Conservation (phyloP, 2,888 invertebrate species). For the Autographa pulchrina region DNA sequence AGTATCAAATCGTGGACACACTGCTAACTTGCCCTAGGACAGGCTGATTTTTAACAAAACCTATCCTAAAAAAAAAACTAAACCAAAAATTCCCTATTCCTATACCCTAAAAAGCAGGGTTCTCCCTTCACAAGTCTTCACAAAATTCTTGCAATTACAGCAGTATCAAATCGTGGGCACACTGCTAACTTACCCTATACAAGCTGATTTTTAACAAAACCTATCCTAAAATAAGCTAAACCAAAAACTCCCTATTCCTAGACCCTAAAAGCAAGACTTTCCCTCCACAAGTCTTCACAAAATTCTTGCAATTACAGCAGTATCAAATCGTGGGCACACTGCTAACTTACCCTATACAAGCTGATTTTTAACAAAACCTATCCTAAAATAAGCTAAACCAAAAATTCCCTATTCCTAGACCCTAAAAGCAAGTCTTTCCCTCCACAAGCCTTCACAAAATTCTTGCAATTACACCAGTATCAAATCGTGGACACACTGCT, state of each 20-base stretch:
- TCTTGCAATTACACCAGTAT: constrained; percentile 55
- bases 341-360: constrained; percentile 79
- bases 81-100: neutral
- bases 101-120: neutral
- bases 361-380: too few species aligned
- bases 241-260: neutral
- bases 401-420: neutral
- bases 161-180: constrained; percentile 54
- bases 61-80: neutral
- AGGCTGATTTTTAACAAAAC: too few species aligned
- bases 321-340: constrained; percentile 57
- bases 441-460: constrained; percentile 35
- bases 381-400: neutral
- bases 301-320: constrained; percentile 56
- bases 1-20: constrained; percentile 55
- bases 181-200: constrained; percentile 77
- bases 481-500: constrained; percentile 62
- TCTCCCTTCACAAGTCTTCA: constrained; percentile 6
- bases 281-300: constrained; percentile 21
- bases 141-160: constrained; percentile 57
- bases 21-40: constrained; percentile 78
- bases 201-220: too few species aligned
- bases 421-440: neutral
- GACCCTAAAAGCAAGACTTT: neutral
- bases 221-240: neutral